These are phyloP conservation scores for Picathartes gymnocephalus DNA, from an alignment of 2,113 vertebrate species.

Conservation along the genomic window DNA sequence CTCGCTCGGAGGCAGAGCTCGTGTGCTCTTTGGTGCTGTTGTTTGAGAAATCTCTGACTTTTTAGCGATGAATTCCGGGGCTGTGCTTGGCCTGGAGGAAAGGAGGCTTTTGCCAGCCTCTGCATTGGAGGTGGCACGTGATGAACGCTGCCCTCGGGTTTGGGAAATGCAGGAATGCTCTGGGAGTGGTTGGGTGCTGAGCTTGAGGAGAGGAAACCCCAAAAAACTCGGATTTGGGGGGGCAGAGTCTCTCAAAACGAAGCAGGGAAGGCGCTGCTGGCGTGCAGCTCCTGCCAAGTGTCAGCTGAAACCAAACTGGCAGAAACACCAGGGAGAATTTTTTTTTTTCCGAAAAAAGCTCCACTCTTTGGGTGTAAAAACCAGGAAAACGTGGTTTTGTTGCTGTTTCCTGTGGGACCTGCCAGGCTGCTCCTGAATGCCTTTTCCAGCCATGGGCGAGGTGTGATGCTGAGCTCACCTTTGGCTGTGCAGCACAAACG, in stretches of 20 bases:
- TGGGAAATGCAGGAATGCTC: not conserved
- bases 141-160: not conserved
- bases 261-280: not conserved
- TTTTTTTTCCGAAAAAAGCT: not conserved
- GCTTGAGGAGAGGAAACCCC: not conserved
- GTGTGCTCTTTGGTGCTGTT: not conserved
- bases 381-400: not conserved
- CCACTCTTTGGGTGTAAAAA: not conserved
- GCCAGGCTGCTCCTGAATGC: not conserved
- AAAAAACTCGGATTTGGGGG: not conserved
- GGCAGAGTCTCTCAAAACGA: not conserved
- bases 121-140: not conserved
- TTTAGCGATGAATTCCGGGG: not conserved
- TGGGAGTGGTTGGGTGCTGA: not conserved
- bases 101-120: not conserved
- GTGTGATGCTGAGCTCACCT: not conserved
- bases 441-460: rapidly evolving
- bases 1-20: not conserved
- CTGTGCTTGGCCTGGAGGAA: not conserved
- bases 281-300: not conserved
- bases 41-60: not conserved
- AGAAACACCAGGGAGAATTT: not conserved
- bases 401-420: not conserved
- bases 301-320: not conserved
- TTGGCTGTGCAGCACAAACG: rapidly evolving